These are phyloP conservation scores for Rhinopomastus cyanomelas DNA, from an alignment of 2,113 vertebrate genomes.

Conservation along the genomic window DNA sequence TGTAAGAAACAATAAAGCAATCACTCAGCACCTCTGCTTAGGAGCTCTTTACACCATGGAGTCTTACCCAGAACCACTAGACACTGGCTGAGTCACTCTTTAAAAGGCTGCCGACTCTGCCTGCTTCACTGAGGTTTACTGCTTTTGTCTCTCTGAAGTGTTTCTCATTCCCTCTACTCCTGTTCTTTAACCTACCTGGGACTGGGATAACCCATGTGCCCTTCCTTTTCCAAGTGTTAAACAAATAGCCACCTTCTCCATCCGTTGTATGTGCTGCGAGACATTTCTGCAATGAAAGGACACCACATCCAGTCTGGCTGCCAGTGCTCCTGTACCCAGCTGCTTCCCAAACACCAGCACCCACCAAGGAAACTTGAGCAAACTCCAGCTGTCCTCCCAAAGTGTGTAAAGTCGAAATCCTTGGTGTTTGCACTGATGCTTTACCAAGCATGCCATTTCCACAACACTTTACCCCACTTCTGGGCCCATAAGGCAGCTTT, in stretches of 20 bases:
- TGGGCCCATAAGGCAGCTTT: not conserved
- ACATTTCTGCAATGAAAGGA: not conserved
- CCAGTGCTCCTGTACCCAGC: not conserved
- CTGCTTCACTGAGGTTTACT: not conserved
- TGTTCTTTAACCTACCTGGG: not conserved
- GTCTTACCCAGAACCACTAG: not conserved
- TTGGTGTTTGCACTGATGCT: not conserved
- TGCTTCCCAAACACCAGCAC: not conserved
- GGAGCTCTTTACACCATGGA: conserved; percentile 6
- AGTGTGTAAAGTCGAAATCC: not conserved
- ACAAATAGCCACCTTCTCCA: not conserved
- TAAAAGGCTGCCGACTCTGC: not conserved
- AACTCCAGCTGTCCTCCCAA: not conserved
- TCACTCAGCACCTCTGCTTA: conserved; percentile 55
- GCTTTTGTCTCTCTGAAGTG: not conserved
- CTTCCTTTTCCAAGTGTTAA: not conserved
- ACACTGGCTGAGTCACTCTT: not conserved
- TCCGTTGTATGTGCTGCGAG: not conserved
- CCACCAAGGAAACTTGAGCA: not conserved
- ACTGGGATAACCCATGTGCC: not conserved
- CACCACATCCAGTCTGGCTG: not conserved
- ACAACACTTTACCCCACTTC: not conserved
- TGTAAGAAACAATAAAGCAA: conserved; percentile 65
- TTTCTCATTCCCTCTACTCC: not conserved
- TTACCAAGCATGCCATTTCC: not conserved